Percentiles rank a stretch among this genome's conserved stretches.
phyloP scores from a whole-genome alignment of 1,140 invertebrate genomes.

The Homarus americanus region DNA sequence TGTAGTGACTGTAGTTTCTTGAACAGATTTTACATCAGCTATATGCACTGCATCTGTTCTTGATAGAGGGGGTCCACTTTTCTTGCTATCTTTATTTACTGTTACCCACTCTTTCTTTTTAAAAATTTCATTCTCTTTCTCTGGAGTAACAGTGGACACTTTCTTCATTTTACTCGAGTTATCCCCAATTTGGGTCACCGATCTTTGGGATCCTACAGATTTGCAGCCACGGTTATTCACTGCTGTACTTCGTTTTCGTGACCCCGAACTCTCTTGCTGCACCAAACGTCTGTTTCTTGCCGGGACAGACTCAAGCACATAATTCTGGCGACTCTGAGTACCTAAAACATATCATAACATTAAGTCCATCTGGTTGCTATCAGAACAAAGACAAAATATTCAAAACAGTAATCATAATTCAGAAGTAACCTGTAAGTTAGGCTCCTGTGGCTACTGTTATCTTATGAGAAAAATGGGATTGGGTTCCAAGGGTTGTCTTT shows the following conservation, averaged over 20 bases:
- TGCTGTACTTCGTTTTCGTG: background rate
- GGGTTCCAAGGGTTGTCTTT: no score
- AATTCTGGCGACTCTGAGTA: conserved; percentile 52
- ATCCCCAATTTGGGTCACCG: conserved; percentile 10
- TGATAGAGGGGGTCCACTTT: background rate
- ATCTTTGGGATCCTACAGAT: conserved; percentile 6
- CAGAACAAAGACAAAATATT: no score
- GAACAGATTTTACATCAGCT: background rate
- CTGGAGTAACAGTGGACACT: background rate
- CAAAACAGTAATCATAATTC: no score
- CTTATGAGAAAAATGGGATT: no score
- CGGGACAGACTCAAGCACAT: conserved; percentile 58
- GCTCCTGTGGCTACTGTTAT: no score
- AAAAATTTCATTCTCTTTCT: conserved; percentile 36
- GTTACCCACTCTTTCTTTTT: background rate
- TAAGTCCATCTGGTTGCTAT: no score
- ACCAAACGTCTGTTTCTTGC: conserved; percentile 47
- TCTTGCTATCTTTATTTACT: conserved; percentile 5
- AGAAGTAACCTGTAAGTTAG: no score
- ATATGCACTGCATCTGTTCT: background rate
- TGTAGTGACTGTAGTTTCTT: background rate
- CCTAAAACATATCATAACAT: conserved; percentile 33
- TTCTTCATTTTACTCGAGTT: conserved; percentile 7
- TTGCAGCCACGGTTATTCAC: conserved; percentile 5
- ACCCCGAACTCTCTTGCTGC: conserved; percentile 24